phyloP scores from a whole-genome alignment of 1,140 invertebrate genomes.

The Macrostomum lignano region DNA sequence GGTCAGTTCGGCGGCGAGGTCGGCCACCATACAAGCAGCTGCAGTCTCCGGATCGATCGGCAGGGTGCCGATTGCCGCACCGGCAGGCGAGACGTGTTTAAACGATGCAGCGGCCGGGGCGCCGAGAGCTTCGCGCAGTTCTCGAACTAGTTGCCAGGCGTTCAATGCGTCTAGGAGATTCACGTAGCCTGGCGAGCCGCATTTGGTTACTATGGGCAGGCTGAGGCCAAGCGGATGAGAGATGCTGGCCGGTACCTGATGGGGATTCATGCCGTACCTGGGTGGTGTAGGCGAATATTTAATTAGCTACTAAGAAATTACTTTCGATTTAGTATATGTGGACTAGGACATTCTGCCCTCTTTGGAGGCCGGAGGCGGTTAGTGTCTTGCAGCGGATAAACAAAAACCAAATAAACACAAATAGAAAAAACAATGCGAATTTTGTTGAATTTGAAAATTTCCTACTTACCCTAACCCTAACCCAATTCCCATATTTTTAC shows the following conservation, averaged over 20 bases:
- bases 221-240: conserved; percentile 17
- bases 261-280: conserved; percentile 88
- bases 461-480: too few relatives aligned
- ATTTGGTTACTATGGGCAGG: conserved; percentile 36
- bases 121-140: conserved; percentile 43
- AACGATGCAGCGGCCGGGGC: conserved; percentile 75
- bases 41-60: conserved; percentile 41
- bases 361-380: too few relatives aligned
- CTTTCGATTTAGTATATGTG: too few relatives aligned
- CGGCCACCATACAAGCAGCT: conserved; percentile 64
- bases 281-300: conserved; percentile 31
- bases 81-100: conserved; percentile 79
- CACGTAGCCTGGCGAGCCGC: conserved; percentile 81
- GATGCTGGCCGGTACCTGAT: conserved; percentile 77
- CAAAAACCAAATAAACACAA: too few relatives aligned
- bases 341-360: too few relatives aligned
- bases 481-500: too few relatives aligned
- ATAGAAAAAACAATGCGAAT: too few relatives aligned
- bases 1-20: conserved; percentile 42
- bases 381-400: too few relatives aligned
- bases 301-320: too few relatives aligned
- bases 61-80: conserved; percentile 59
- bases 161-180: conserved; percentile 89
- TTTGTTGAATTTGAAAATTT: too few relatives aligned
- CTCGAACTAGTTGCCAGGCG: conserved; percentile 73